phyloP scores from a whole-genome alignment of 2,113 vertebrate species.

The Anhinga rufa region DNA sequence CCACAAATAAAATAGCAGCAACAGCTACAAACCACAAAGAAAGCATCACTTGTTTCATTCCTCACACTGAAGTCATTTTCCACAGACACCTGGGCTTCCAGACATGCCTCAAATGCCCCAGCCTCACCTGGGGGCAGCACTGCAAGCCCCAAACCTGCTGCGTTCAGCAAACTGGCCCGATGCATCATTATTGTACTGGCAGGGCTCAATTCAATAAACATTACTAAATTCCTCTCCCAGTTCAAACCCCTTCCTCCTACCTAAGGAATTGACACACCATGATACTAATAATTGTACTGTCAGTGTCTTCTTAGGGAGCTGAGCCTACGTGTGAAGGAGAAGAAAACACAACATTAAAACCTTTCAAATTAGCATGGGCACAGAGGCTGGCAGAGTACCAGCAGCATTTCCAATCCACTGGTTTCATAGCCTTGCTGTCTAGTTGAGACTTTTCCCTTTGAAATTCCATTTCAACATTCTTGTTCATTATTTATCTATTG shows the following conservation, averaged over 20 bases:
- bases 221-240: not conserved
- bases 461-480: not conserved
- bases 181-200: no score
- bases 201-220: not conserved
- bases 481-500: not conserved
- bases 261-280: not conserved
- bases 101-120: fast-evolving
- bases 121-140: not conserved
- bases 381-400: not conserved
- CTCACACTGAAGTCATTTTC: not conserved
- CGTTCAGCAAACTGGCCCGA: not conserved
- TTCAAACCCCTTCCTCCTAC: not conserved
- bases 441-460: not conserved
- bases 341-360: not conserved
- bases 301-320: not conserved
- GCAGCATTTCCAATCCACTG: not conserved
- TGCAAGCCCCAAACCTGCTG: not conserved
- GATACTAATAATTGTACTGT: not conserved
- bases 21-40: not conserved
- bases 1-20: not conserved
- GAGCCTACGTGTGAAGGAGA: not conserved
- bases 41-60: not conserved
- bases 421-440: not conserved
- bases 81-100: not conserved
- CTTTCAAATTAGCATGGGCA: not conserved